Conservation (phyloP, 2,113 vertebrate genomes). For the Nymphicus hollandicus region DNA sequence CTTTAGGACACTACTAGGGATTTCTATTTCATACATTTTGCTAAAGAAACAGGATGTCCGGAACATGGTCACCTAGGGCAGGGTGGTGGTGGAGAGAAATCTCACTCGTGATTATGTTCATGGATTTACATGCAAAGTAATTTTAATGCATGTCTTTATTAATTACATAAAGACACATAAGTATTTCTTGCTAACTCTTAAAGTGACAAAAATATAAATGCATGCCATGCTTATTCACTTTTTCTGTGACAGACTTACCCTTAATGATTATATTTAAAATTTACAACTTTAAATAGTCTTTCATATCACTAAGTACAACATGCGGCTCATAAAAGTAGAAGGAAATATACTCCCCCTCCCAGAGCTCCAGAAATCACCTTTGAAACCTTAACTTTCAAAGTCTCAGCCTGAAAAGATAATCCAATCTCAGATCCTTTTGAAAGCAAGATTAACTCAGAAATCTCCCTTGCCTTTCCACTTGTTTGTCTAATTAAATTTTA, state of each 20-base stretch:
- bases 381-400: background rate
- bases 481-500: background rate
- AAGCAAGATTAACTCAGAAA: background rate
- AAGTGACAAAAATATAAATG: background rate
- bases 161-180: background rate
- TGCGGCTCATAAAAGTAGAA: background rate
- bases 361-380: background rate
- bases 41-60: background rate
- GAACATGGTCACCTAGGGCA: background rate
- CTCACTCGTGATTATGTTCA: background rate
- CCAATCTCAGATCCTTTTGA: background rate
- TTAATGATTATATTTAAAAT: background rate
- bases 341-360: fast-evolving
- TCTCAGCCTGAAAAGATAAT: background rate
- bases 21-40: background rate
- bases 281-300: background rate
- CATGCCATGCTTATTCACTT: background rate
- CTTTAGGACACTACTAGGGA: background rate
- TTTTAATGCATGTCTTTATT: background rate
- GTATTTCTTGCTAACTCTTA: background rate
- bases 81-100: background rate
- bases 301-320: background rate
- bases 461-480: background rate
- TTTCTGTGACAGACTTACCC: background rate
- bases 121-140: background rate